Percentiles rank a stretch among this genome's conserved stretches.
These are phyloP conservation scores for Steatornis caripensis DNA, from an alignment of 2,113 vertebrate genomes.

Conservation along the genomic window DNA sequence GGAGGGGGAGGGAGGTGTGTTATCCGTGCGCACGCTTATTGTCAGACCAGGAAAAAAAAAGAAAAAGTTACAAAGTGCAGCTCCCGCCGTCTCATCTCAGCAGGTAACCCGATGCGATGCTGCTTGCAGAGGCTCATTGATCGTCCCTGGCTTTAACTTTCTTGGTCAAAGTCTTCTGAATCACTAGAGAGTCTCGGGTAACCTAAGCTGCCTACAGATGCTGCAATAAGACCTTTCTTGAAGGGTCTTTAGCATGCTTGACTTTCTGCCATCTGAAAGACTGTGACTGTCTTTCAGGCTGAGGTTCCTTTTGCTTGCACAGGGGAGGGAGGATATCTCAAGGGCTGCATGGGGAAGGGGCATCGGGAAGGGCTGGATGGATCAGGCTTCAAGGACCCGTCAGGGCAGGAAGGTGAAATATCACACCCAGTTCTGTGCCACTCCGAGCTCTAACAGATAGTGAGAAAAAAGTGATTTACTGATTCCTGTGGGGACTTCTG, in stretches of 20 bases:
- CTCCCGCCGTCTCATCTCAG: conserved; percentile 17
- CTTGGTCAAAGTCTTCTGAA: conserved; percentile 68
- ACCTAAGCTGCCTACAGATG: conserved; percentile 57
- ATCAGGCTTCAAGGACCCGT: background rate
- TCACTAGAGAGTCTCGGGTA: conserved; percentile 68
- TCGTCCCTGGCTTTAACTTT: conserved; percentile 68
- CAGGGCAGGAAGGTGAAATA: background rate
- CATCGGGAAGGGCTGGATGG: background rate
- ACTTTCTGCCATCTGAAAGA: conserved; percentile 44
- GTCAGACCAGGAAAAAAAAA: background rate
- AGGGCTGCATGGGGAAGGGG: background rate
- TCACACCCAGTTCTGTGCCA: background rate
- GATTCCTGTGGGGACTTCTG: background rate
- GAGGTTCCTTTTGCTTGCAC: background rate
- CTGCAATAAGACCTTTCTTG: conserved; percentile 52
- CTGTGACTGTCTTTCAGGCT: background rate
- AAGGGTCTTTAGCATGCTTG: conserved; percentile 8
- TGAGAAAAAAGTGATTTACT: background rate
- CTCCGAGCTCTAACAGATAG: background rate
- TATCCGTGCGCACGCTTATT: background rate
- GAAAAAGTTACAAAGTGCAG: background rate
- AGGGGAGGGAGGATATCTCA: background rate
- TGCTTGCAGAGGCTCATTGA: conserved; percentile 55
- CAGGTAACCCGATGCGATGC: conserved; percentile 53
- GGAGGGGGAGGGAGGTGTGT: background rate